phyloP scores from a whole-genome alignment of 2,113 vertebrate species.

The Crotophaga sulcirostris region DNA sequence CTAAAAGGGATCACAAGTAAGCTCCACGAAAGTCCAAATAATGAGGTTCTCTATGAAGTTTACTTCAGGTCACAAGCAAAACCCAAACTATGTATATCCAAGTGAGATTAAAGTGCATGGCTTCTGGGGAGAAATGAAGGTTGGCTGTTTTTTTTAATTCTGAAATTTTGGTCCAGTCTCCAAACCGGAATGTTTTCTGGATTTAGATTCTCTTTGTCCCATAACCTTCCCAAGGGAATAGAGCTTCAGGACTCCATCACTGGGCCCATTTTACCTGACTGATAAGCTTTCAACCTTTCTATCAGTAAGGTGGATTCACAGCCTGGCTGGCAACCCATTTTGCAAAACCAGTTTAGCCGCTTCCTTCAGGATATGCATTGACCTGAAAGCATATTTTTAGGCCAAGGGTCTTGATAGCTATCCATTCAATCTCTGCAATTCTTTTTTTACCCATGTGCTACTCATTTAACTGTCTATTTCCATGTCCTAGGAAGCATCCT shows the following conservation, averaged over 20 bases:
- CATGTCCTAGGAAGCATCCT: not conserved
- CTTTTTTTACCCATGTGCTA: not conserved
- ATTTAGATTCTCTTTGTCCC: not conserved
- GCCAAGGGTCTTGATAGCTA: not conserved
- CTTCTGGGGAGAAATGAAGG: not conserved
- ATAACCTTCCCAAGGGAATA: not conserved
- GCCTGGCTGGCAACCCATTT: not conserved
- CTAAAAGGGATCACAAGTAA: not conserved
- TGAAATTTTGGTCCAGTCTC: not conserved
- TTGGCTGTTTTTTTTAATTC: not conserved
- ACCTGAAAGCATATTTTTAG: not conserved
- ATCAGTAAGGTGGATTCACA: not conserved
- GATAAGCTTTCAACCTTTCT: not conserved
- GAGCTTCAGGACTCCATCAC: not conserved
- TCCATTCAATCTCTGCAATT: not conserved
- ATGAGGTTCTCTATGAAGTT: not conserved
- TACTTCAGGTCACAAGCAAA: not conserved
- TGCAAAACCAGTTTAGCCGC: not conserved
- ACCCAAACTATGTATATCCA: not conserved
- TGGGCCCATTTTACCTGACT: not conserved
- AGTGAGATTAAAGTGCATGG: not conserved
- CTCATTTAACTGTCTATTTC: not conserved
- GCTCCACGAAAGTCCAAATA: not conserved
- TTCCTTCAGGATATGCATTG: not conserved
- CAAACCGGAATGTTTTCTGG: not conserved